Percentiles rank a stretch among this genome's conserved stretches.
phyloP scores from a whole-genome alignment of 2,113 vertebrate genomes.

The Dicrurus megarhynchus region DNA sequence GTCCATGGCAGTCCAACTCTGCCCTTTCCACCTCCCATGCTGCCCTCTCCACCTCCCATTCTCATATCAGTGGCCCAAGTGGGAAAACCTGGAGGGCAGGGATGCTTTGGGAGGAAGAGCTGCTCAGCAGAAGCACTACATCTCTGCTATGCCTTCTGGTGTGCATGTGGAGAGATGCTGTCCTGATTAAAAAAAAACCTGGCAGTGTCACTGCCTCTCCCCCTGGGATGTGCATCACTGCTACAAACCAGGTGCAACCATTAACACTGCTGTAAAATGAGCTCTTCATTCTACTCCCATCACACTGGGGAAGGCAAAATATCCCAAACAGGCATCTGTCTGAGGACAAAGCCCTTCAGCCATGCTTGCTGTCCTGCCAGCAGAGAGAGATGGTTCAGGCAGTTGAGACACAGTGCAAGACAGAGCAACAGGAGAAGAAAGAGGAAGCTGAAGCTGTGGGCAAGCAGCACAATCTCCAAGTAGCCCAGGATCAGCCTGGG shows the following conservation, averaged over 20 bases:
- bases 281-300: background rate
- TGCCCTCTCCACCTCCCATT: background rate
- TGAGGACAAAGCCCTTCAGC: background rate
- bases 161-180: background rate
- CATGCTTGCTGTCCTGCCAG: background rate
- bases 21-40: background rate
- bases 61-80: background rate
- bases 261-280: background rate
- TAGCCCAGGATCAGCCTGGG: background rate
- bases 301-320: background rate
- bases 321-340: background rate
- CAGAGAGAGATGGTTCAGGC: background rate
- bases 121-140: background rate
- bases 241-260: slow-evolving; percentile 3
- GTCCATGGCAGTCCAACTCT: background rate
- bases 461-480: background rate
- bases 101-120: background rate
- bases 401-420: background rate
- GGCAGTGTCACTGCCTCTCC: background rate
- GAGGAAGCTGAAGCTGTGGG: background rate
- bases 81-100: background rate
- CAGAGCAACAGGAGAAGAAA: background rate
- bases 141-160: background rate
- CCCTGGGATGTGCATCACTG: background rate
- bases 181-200: background rate